Conservation (phyloP, 2,888 invertebrate species). For the Trichopria drosophilae region DNA sequence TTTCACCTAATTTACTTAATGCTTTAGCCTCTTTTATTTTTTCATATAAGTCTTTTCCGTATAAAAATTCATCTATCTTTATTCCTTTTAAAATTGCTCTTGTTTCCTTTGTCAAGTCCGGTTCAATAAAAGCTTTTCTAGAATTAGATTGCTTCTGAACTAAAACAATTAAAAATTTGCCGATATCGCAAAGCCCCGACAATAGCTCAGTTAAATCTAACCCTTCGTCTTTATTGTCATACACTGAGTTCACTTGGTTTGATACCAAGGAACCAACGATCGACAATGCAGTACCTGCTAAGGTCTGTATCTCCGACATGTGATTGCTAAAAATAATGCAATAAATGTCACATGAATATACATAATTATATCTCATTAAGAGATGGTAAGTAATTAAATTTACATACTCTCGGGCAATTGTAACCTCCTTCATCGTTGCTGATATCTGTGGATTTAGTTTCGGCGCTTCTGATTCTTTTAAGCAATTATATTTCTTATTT, state of each 20-base stretch:
- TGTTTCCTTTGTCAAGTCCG: slow-evolving; percentile 14
- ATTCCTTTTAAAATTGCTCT: slow-evolving; percentile 12
- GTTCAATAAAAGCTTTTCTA: slow-evolving; percentile 26
- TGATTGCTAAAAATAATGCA: too few species aligned
- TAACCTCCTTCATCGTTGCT: slow-evolving; percentile 23
- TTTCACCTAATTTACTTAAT: slow-evolving; percentile 9
- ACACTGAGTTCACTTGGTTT: too few species aligned
- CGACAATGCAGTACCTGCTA: slow-evolving; percentile 53
- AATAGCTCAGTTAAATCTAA: background rate
- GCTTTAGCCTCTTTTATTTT: slow-evolving; percentile 8
- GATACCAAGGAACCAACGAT: slow-evolving; percentile 12
- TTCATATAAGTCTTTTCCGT: background rate
- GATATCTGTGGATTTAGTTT: slow-evolving; percentile 25
- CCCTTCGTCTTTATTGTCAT: background rate
- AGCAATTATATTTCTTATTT: too few species aligned
- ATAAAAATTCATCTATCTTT: slow-evolving; percentile 9
- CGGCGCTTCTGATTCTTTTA: too few species aligned
- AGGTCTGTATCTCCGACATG: slow-evolving; percentile 47
- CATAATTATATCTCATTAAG: too few species aligned
- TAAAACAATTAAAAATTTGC: slow-evolving; percentile 9
- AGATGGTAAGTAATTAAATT: too few species aligned
- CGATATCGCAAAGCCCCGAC: slow-evolving; percentile 2
- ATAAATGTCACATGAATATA: too few species aligned
- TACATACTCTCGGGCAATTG: slow-evolving; percentile 28
- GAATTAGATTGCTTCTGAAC: slow-evolving; percentile 13